Evolutionary conservation across 2,888 invertebrate genomes (phyloP).

Genomic region (Helicoverpa assulta): DNA sequence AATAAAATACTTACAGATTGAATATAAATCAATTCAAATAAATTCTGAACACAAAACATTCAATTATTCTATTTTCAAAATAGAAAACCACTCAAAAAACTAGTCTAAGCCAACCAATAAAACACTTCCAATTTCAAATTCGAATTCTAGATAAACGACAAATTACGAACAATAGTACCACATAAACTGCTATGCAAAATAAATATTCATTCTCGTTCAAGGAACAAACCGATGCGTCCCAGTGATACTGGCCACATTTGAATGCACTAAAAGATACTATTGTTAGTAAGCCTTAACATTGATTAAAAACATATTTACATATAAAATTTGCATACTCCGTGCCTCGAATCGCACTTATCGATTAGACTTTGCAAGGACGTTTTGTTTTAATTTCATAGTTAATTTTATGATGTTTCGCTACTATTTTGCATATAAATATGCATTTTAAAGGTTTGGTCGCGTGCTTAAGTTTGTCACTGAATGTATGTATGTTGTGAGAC

Average conservation of each 20-base stretch:
- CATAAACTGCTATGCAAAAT: conserved; percentile 79
- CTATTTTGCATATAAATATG: conserved; percentile 64
- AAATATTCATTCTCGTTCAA: conserved; percentile 86
- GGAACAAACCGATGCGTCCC: conserved; percentile 78
- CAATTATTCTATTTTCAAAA: conserved; percentile 7
- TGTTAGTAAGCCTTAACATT: conserved; percentile 83
- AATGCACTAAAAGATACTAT: conserved; percentile 85
- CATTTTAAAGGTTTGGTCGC: conserved; percentile 61
- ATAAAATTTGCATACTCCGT: conserved; percentile 87
- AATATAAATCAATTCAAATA: too few relatives aligned
- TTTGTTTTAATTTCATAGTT: conserved; percentile 69
- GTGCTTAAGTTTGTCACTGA: conserved; percentile 63
- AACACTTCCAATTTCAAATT: conserved; percentile 46
- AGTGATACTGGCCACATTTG: conserved; percentile 82
- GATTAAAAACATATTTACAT: conserved; percentile 88
- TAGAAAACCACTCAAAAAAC: conserved; percentile 1
- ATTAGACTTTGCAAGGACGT: conserved; percentile 73
- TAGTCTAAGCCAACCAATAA: conserved; percentile 46
- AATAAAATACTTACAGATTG: too few relatives aligned
- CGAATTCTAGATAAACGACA: conserved; percentile 71
- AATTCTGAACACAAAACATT: not conserved
- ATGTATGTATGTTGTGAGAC: conserved; percentile 30
- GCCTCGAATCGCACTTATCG: conserved; percentile 86
- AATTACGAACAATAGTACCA: conserved; percentile 81
- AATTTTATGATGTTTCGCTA: conserved; percentile 64